These are phyloP conservation scores for Hybognathus amarus DNA, from an alignment of 2,797 vertebrate species.

Conservation along the genomic window DNA sequence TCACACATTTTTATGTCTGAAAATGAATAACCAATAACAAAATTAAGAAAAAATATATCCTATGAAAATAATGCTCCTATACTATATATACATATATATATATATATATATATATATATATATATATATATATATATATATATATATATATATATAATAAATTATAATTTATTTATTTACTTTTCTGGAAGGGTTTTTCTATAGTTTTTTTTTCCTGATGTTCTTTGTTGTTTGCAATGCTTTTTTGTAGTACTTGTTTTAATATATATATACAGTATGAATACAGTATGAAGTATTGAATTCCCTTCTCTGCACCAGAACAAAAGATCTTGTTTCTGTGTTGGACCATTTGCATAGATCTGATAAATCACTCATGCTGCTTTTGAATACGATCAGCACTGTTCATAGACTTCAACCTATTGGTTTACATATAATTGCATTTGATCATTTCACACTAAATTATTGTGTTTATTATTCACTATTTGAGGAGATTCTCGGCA, in stretches of 20 bases:
- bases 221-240: not conserved
- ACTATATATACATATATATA: no score
- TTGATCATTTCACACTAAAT: not conserved
- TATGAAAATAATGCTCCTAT: not conserved
- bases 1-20: no score
- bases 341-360: not conserved
- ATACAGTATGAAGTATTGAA: no score
- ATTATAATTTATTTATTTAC: no score
- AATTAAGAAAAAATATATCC: not conserved
- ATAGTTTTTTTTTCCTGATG: not conserved
- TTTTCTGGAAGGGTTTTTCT: no score
- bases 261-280: no score
- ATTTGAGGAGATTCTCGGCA: not conserved
- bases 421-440: not conserved
- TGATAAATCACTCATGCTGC: conserved; percentile 14
- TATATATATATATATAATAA: no score
- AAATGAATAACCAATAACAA: not conserved
- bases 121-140: no score
- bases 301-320: not conserved
- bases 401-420: not conserved
- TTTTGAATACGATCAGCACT: not conserved
- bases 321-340: not conserved
- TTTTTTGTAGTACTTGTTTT: not conserved
- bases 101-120: no score
- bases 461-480: not conserved